Base-by-base conservation (phyloP, 2,888 invertebrate genomes). In the Scaptomyza caliginosa region DNA sequence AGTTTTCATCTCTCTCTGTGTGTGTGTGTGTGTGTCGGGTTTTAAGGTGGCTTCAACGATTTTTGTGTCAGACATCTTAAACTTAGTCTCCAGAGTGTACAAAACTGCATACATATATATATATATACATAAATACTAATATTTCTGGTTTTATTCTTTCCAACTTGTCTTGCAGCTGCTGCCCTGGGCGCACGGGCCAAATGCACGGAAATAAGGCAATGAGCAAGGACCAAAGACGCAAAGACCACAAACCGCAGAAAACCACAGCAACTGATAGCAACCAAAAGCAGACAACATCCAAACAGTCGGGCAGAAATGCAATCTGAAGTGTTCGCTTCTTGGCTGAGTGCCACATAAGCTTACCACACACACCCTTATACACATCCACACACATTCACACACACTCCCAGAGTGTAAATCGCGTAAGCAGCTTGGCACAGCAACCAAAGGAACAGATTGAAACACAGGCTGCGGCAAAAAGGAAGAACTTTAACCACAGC, bases 181-280 rank as follows among this genome's bases (percentile, higher is more conserved):
- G 63, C 66, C 71, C 38, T 45, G 55, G 52, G 73, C 26, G 17
- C 64, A 52, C 51, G 24, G 51, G 42, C 64, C 30, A 38, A 60
- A 64, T 45, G 58, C 65, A 56, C 43, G 50, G 68, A 75, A 76
- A 69, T 85, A 64, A 64, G 67, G 60, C 85, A 81, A 32, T n/a
- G 32, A 13, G 5, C 24, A 43, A n/a, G 13, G 32, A 32, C 32
- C 13, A 3, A 6, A 32, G 26, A 55, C 32, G 32, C 24, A 55
- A 8, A 16, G 28, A 30, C 55, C 48, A 43, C 38, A 57, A 34
- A 30, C 32, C 58, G 34, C 32, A 48, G 36, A n/a, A 34, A 21
- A 17, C 24, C 26, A 32, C 24, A 52, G 17, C 42, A 48, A 36
- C 28, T 7, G 34, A 21, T 6, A 30, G 17, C 39, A 46, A 19